Evolutionary conservation across 2,797 vertebrate species (phyloP).

Genomic region (Avahi laniger): DNA sequence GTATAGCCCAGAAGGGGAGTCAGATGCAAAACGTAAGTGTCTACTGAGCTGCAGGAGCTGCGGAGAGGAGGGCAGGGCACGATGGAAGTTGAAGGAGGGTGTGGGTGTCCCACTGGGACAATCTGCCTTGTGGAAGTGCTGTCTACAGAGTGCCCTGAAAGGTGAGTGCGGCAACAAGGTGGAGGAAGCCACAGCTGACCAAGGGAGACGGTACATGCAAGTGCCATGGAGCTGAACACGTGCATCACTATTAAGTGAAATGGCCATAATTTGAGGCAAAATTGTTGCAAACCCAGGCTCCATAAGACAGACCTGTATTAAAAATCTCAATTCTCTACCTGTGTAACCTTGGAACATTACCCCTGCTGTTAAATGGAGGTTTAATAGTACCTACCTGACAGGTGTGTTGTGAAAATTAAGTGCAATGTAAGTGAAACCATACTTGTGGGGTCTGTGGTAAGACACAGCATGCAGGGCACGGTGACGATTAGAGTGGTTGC

Average conservation of each 20-base stretch:
- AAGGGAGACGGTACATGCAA: neutral
- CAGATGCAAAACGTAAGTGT: too few relatives aligned
- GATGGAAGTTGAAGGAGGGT: neutral
- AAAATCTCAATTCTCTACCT: neutral
- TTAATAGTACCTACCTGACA: neutral
- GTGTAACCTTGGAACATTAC: neutral
- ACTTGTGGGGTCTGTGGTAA: neutral
- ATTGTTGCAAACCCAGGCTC: neutral
- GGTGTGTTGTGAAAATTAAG: neutral
- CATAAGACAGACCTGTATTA: neutral
- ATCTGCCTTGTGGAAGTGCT: neutral
- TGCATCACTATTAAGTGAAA: neutral
- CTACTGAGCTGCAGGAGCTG: neutral
- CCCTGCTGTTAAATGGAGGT: neutral
- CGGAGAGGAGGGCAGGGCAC: neutral
- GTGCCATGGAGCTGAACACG: neutral
- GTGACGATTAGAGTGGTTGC: rapidly evolving
- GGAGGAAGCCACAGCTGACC: neutral
- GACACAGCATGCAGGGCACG: rapidly evolving
- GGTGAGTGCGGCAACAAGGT: neutral
- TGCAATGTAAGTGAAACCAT: neutral
- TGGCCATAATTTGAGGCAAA: neutral
- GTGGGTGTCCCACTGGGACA: too few relatives aligned
- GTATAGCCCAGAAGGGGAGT: neutral
- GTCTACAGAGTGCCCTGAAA: neutral